Evolutionary conservation across 2,797 vertebrate genomes (phyloP).

Genomic region (Microctenopoma stevenorrisi): DNA sequence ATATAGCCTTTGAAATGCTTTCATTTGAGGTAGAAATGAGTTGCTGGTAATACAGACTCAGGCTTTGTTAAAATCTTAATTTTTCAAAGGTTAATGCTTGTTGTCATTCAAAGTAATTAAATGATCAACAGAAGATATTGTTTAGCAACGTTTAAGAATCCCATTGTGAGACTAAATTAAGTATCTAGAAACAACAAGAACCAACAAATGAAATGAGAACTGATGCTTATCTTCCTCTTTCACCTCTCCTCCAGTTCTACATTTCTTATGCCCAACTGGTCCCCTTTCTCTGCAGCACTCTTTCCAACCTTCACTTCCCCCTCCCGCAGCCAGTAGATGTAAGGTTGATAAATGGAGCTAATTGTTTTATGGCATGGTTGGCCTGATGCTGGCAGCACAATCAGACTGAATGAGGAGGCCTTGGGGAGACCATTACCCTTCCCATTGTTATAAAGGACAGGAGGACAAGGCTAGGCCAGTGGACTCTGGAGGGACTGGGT

Average conservation of each 20-base stretch:
- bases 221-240: conserved; percentile 26
- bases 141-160: conserved; percentile 15
- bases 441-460: conserved; percentile 86
- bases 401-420: conserved; percentile 85
- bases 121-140: conserved; percentile 7
- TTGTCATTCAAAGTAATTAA: conserved; percentile 8
- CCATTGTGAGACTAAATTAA: conserved; percentile 27
- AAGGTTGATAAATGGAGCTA: conserved; percentile 88
- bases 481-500: conserved; percentile 72
- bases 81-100: conserved; percentile 10
- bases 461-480: conserved; percentile 73
- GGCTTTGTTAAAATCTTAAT: conserved; percentile 9
- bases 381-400: conserved; percentile 83
- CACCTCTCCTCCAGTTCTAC: conserved; percentile 18
- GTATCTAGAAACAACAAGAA: conserved; percentile 10
- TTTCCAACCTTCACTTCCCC: conserved; percentile 48
- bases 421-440: conserved; percentile 88
- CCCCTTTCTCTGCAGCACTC: conserved; percentile 18
- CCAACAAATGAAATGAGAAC: conserved; percentile 34
- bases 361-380: conserved; percentile 86
- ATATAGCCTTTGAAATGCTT: conserved; percentile 12
- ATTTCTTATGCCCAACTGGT: conserved; percentile 1
- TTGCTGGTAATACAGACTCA: conserved; percentile 18
- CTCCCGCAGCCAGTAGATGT: conserved; percentile 70
- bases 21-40: conserved; percentile 1